Base-by-base conservation (phyloP, 2,888 invertebrate genomes). In the Pachliopta kotzebuea region DNA sequence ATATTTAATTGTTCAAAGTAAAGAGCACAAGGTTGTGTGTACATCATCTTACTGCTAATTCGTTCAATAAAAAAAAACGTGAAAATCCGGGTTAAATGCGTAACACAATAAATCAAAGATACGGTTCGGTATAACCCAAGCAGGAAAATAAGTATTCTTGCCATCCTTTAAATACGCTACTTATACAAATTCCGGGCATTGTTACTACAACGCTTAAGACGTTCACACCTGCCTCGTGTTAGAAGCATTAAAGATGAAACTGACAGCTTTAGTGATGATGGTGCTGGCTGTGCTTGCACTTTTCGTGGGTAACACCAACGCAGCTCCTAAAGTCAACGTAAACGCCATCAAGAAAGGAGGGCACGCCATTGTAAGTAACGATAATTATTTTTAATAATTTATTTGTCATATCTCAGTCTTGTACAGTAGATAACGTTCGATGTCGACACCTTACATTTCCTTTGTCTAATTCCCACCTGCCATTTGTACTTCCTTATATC, bases 321-420 rank as follows among this genome's bases (percentile, higher is more conserved):
- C 75, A 0, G 72, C 69, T 0, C 79, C 78, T n/a, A 77, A 77
- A 63, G 67, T 75, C n/a, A 73, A 74, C 31, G 62, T 75, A 0
- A 63, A 67, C 23, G 69, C 70, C 4, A 66, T 79, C 45, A 76
- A 68, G 54, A 76, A 75, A 60, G 76, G 76, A 4, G 74, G 73
- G 1, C 76, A 73, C 66, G 68, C 66, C 31, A 70, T 74, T 61
- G 76, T 76, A 60, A 73, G 75, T 63, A 45, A 17, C 4, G 1
- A 17, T 18, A 18, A 42, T 17, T 18, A 1, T 42, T 18, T 14
- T 42, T 42, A 42, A 4, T 42, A 42, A 42, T 42, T 42, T 42
- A 42, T 42, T 18, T 42, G 42, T 18, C 17, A 17, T 11, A 2
- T 31, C 9, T 31, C 31, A 8, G 11, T 31, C 31, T 31, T 31